Base-by-base conservation (phyloP, 2,113 vertebrate genomes). In the Phrynosoma blainvillii region DNA sequence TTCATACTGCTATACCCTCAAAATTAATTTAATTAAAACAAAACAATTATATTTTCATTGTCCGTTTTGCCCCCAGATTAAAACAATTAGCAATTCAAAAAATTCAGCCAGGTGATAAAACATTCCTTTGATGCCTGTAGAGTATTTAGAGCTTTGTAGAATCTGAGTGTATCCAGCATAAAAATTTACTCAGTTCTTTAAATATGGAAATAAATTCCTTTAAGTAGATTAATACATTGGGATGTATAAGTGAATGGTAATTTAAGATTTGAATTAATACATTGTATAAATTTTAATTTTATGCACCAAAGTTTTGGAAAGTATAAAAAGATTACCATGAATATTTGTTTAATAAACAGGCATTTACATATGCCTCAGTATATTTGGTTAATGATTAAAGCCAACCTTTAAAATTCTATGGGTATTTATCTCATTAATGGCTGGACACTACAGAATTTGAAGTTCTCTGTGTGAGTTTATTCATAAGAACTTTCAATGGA, bases 151-250 rank as follows among this genome's bases (percentile, higher is more conserved):
- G 62, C 21, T 25, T 16, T 82, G 21, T 62, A 65, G 23, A 85
- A 85, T 62, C 71, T 42, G 23, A 75, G 32, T 76, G 32, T 36
- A 21, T 62, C 32, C 30, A 80, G 14, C 18, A 16, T 80, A 8
- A n/a, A 75, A 76, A 76, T 76, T 32, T 73, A 62, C 23, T 11
- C 7, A 36, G 23, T 59, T 75, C n/a, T 84, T 85, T 85, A 76
- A 76, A 59, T 12, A n/a, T 42, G 84, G 32, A 85, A 85, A 76
- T 76, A 11, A 62, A 23, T 84, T 76, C 54, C 62, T 85, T 76
- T 62, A 40, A 40, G 74, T 59, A 62, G 54, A 85, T 76, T 76
- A 30, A 11, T 76, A 30, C 30, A 66, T 77, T 77, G 56, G 8
- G 25, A 20, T 77, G 20, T 59, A 59, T 59, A n/a, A 75, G n/a